Evolutionary conservation across 2,113 vertebrate species (phyloP).

Genomic region (Lipophrys pholis): DNA sequence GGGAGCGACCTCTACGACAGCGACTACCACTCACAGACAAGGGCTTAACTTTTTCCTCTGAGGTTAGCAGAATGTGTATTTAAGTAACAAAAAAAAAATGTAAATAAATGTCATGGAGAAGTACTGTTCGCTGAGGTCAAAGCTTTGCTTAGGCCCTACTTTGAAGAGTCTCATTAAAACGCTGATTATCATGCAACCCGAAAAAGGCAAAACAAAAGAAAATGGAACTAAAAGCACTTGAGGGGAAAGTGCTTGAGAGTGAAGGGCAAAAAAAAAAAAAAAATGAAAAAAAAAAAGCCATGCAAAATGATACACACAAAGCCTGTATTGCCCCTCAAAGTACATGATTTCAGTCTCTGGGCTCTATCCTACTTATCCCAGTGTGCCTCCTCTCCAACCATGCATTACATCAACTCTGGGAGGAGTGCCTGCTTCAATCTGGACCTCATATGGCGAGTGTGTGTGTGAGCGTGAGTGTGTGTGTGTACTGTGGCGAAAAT

Average conservation of each 20-base stretch:
- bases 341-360: slow-evolving; percentile 19
- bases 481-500: neutral
- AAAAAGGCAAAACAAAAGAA: slow-evolving; percentile 30
- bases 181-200: slow-evolving; percentile 33
- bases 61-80: slow-evolving; percentile 26
- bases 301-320: slow-evolving; percentile 15
- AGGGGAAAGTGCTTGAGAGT: slow-evolving; percentile 32
- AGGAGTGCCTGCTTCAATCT: slow-evolving; percentile 37
- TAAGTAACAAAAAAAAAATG: neutral
- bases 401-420: slow-evolving; percentile 51
- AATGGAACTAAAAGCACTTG: slow-evolving; percentile 22
- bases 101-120: slow-evolving; percentile 16
- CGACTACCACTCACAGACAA: slow-evolving; percentile 17
- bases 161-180: slow-evolving; percentile 27
- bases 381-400: slow-evolving; percentile 9
- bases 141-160: slow-evolving; percentile 17
- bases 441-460: slow-evolving; percentile 43
- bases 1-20: neutral
- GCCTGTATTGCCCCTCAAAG: slow-evolving; percentile 7
- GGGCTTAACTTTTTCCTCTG: neutral
- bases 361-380: slow-evolving; percentile 29
- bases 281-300: slow-evolving; percentile 36
- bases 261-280: slow-evolving; percentile 23
- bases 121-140: slow-evolving; percentile 1
- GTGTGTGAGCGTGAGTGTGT: neutral